Percentiles rank a stretch among this genome's conserved stretches.
These are phyloP conservation scores for Tragelaphus scriptus DNA, from an alignment of 2,113 vertebrate species.

Conservation along the genomic window DNA sequence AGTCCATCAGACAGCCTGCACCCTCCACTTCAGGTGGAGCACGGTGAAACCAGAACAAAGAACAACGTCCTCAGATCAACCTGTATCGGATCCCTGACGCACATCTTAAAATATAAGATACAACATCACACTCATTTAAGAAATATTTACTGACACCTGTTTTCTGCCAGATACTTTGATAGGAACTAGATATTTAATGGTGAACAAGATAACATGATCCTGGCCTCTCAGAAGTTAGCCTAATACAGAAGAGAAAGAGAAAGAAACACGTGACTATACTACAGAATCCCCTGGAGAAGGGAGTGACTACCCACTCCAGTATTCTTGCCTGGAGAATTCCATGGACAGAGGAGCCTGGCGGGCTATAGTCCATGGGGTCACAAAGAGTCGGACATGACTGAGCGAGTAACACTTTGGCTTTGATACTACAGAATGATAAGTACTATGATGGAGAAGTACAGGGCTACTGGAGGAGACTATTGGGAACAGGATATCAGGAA, in stretches of 20 bases:
- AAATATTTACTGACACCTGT: background rate
- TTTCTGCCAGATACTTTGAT: background rate
- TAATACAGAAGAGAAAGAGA: background rate
- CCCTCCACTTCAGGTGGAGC: background rate
- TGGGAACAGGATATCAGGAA: background rate
- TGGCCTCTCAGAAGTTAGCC: background rate
- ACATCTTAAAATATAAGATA: background rate
- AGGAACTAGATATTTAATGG: background rate
- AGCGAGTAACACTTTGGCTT: background rate
- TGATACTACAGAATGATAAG: background rate
- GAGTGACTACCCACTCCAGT: background rate
- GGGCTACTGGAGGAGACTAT: background rate
- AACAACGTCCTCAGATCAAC: background rate
- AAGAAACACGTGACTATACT: background rate
- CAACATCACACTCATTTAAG: background rate
- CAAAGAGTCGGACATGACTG: background rate
- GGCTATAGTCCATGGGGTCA: background rate
- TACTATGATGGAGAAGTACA: background rate
- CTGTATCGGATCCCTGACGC: background rate
- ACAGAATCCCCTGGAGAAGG: background rate
- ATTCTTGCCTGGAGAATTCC: background rate
- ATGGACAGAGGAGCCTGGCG: background rate
- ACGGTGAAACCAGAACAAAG: background rate
- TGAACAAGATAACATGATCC: background rate
- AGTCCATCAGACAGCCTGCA: background rate